Evolutionary conservation across 2,888 invertebrate species (phyloP).

Genomic region (Drosophila pullipes): DNA sequence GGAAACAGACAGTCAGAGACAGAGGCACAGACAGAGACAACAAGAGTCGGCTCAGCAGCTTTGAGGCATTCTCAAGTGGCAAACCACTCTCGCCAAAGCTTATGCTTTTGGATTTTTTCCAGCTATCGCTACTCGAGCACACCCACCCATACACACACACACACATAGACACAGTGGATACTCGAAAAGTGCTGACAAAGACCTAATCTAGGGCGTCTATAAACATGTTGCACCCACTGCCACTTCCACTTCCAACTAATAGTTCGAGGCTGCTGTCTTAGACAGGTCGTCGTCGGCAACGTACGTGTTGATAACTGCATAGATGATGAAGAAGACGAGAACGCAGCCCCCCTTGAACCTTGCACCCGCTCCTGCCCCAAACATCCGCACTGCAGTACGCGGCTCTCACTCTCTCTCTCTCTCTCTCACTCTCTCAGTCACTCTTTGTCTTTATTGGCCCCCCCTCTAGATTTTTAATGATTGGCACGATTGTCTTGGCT

Average conservation of each 20-base stretch:
- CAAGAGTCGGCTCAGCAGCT: conserved; percentile 27
- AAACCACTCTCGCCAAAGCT: conserved; percentile 64
- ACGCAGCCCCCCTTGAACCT: not conserved
- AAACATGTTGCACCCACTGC: conserved; percentile 55
- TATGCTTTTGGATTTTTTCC: conserved; percentile 79
- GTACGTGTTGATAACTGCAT: conserved; percentile 79
- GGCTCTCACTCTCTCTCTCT: not conserved
- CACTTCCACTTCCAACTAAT: conserved; percentile 33
- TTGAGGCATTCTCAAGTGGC: conserved; percentile 48
- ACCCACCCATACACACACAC: conserved; percentile 49
- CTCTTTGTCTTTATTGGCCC: not conserved
- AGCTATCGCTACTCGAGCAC: conserved; percentile 81
- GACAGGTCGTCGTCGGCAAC: conserved; percentile 66
- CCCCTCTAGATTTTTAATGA: conserved; percentile 79
- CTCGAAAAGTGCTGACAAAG: conserved; percentile 84
- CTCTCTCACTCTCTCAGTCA: not conserved
- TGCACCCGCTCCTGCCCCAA: not conserved
- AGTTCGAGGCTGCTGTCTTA: conserved; percentile 42
- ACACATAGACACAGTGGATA: conserved; percentile 53
- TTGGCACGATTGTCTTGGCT: conserved; percentile 82
- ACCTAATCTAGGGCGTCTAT: conserved; percentile 81
- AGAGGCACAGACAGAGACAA: not conserved
- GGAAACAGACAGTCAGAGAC: conserved; percentile 41
- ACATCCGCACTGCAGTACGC: conserved; percentile 67
- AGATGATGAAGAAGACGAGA: conserved; percentile 51